Conservation (phyloP, 2,888 invertebrate genomes). For the Bombylius discolor region DNA sequence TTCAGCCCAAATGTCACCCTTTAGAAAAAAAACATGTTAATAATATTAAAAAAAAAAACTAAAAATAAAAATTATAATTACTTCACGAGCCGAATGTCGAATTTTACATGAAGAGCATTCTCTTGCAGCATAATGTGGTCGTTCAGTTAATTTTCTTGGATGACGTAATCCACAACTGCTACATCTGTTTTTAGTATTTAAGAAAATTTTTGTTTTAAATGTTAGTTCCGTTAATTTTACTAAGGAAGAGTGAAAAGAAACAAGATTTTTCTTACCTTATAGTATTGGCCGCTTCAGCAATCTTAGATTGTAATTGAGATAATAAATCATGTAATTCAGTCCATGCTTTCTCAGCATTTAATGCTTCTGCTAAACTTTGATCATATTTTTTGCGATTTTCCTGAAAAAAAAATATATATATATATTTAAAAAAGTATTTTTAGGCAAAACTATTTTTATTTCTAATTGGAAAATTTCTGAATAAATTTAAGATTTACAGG, state of each 20-base stretch:
- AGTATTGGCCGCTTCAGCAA: constrained; percentile 88
- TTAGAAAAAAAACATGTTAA: constrained; percentile 8
- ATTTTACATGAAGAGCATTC: constrained; percentile 84
- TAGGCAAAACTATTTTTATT: not conserved
- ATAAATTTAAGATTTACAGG: constrained; percentile 42
- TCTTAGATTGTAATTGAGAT: constrained; percentile 81
- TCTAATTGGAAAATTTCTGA: too few species aligned
- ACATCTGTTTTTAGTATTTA: constrained; percentile 44
- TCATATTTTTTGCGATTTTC: constrained; percentile 63
- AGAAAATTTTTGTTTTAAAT: not conserved
- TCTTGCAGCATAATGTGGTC: constrained; percentile 83
- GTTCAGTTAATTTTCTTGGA: constrained; percentile 69
- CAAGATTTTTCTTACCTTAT: constrained; percentile 53
- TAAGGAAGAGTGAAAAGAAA: not conserved
- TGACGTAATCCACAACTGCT: constrained; percentile 88
- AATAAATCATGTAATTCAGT: constrained; percentile 76
- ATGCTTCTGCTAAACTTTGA: constrained; percentile 57
- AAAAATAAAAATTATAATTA: constrained; percentile 22
- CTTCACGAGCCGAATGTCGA: constrained; percentile 79
- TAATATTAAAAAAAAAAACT: not conserved
- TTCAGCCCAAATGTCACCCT: constrained; percentile 96
- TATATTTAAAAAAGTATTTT: too few species aligned
- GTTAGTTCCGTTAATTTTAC: too few species aligned
- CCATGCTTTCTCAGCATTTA: constrained; percentile 76
- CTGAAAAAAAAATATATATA: constrained; percentile 35